Evolutionary conservation across 2,113 vertebrate species (phyloP).

Genomic region (Epinephelus moara): DNA sequence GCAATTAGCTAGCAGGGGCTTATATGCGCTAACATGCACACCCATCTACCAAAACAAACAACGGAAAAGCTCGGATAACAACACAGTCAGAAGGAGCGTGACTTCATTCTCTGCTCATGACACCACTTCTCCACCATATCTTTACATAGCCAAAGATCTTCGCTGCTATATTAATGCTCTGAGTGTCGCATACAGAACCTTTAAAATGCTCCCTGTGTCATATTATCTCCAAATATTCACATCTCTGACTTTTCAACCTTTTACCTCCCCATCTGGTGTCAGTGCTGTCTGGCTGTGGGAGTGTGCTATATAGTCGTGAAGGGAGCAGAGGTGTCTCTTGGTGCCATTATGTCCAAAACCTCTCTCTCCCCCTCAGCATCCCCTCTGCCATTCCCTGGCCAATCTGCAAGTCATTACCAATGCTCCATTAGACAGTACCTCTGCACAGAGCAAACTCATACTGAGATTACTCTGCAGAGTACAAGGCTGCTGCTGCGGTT

Average conservation of each 20-base stretch:
- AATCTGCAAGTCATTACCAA: slow-evolving; percentile 61
- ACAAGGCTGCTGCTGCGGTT: slow-evolving; percentile 19
- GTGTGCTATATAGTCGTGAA: background rate
- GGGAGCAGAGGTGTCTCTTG: slow-evolving; percentile 24
- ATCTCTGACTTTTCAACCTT: background rate
- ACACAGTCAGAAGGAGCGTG: too few relatives aligned
- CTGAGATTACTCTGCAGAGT: slow-evolving; percentile 32
- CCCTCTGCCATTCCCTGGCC: slow-evolving; percentile 38
- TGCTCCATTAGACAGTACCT: slow-evolving; percentile 60
- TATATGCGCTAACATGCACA: too few relatives aligned
- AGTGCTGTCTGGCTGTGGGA: background rate
- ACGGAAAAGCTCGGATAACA: too few relatives aligned
- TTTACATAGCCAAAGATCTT: too few relatives aligned
- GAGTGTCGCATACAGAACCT: too few relatives aligned
- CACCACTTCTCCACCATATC: too few relatives aligned
- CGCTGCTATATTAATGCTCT: too few relatives aligned
- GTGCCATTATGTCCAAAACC: slow-evolving; percentile 36
- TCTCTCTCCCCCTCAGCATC: slow-evolving; percentile 4
- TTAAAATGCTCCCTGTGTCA: background rate
- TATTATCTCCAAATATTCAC: background rate
- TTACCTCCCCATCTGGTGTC: background rate
- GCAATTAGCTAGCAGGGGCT: too few relatives aligned
- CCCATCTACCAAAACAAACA: too few relatives aligned
- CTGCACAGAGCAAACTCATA: slow-evolving; percentile 34
- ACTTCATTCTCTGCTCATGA: too few relatives aligned